Base-by-base conservation (phyloP, 2,797 vertebrate species). In the Lutjanus argentimaculatus region DNA sequence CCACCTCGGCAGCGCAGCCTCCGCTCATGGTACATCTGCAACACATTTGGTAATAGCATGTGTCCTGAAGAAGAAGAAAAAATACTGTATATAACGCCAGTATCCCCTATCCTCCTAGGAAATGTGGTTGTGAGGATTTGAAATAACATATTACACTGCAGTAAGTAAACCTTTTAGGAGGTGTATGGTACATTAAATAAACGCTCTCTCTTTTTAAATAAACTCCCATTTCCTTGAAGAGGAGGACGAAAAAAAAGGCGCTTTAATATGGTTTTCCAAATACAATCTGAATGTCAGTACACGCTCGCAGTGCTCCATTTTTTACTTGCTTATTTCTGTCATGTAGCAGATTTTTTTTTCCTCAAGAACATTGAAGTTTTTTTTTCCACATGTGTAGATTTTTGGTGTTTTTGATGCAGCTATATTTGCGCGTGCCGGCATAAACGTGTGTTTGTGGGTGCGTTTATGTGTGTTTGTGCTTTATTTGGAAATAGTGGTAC, bases 141-240 rank as follows among this genome's bases (percentile, higher is more conserved):
- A 95, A 95, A 95, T 94, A 95, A 95, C 95, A 95, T 95, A 94
- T 95, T 94, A 95, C 90, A 93, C 87, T 85, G 88, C 89, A 89
- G 92, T 93, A 93, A 94, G 93, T 96, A 95, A 95, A 96, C 93
- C 93, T 94, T 94, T 95, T 94, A 95, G 95, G 91, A 94, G 93
- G 93, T 95, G 93, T 93, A 94, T 85, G 92, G 91, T 94, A 95
- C 88, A 93, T 95, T 94, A 95, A 95, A 96, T 94, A 95, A 96
- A 95, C 95, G 11, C 87, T 82, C 85, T 85, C 92, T 90, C 91
- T 92, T 94, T 90, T 96, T 84, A 96, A 95, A 96, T 95, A 96
- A 96, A 95, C 94, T 93, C 86, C 81, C 85, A 84, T 95, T 95
- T 95, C 94, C 92, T 95, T 90, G 76, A 88, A 91, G 86, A 89